Evolutionary conservation across 1,140 invertebrate species (phyloP).

Genomic region (Colletes latitarsis): DNA sequence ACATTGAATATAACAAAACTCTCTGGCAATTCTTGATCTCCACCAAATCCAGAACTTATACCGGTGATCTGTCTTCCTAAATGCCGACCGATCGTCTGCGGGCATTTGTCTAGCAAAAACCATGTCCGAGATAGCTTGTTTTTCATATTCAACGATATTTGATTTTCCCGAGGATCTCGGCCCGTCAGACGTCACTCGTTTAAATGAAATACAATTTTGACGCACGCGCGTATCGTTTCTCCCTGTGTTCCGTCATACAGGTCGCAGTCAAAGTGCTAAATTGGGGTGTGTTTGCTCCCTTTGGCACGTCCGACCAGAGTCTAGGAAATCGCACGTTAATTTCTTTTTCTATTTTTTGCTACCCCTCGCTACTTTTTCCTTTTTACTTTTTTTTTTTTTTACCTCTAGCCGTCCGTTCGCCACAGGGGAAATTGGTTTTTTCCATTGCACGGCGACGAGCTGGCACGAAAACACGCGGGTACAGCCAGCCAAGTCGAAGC

Average conservation of each 20-base stretch:
- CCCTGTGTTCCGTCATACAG: slow-evolving; percentile 4
- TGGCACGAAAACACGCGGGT: slow-evolving; percentile 56
- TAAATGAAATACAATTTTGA: background rate
- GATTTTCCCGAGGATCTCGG: background rate
- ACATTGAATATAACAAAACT: no score
- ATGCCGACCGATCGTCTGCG: no score
- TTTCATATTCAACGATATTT: slow-evolving; percentile 14
- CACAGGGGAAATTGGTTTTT: slow-evolving; percentile 66
- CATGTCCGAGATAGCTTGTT: no score
- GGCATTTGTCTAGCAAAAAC: no score
- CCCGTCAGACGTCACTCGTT: background rate
- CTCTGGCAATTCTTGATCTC: no score
- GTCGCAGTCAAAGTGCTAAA: slow-evolving; percentile 55
- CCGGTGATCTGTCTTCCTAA: no score
- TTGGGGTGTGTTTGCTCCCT: slow-evolving; percentile 55
- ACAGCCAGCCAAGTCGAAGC: slow-evolving; percentile 29
- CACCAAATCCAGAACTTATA: no score
- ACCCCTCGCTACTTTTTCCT: background rate
- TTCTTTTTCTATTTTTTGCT: slow-evolving; percentile 20
- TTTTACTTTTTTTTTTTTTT: slow-evolving; percentile 27
- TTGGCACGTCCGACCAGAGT: slow-evolving; percentile 34
- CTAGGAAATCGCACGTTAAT: slow-evolving; percentile 63
- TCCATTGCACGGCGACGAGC: slow-evolving; percentile 57
- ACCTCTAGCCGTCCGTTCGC: slow-evolving; percentile 44
- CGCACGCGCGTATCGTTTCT: background rate